These are phyloP conservation scores for Heliconius hermathena DNA, from an alignment of 1,140 invertebrate species.

Conservation along the genomic window DNA sequence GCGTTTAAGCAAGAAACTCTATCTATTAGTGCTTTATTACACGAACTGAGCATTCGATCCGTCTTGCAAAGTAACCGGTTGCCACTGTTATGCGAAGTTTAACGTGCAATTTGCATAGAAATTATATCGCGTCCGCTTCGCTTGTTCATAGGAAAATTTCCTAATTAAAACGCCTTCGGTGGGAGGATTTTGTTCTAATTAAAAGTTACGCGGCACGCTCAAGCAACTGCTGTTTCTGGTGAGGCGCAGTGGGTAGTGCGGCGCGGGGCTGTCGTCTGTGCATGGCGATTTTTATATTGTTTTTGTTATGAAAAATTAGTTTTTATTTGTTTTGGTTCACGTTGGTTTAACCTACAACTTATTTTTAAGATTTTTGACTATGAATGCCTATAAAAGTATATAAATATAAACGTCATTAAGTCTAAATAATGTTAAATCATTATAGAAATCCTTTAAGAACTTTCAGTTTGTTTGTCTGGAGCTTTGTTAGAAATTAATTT, in stretches of 20 bases:
- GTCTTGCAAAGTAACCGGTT: constrained; percentile 33
- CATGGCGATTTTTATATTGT: neutral
- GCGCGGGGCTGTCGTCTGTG: neutral
- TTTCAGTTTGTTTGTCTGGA: constrained; percentile 12
- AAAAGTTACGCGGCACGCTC: constrained; percentile 68
- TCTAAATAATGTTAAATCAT: too few relatives aligned
- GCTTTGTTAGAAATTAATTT: constrained; percentile 37
- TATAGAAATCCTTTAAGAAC: constrained; percentile 12
- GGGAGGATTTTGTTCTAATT: constrained; percentile 77
- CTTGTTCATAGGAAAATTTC: constrained; percentile 78
- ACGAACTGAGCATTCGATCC: constrained; percentile 36
- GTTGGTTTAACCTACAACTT: too few relatives aligned
- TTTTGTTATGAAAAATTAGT: neutral
- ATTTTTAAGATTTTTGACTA: too few relatives aligned
- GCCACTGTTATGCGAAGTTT: constrained; percentile 62
- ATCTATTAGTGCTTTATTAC: constrained; percentile 33
- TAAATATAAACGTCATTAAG: too few relatives aligned
- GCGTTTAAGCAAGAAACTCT: constrained; percentile 25
- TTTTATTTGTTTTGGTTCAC: too few relatives aligned
- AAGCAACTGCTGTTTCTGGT: constrained; percentile 12
- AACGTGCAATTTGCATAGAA: constrained; percentile 79
- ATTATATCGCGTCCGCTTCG: constrained; percentile 71
- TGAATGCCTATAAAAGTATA: too few relatives aligned
- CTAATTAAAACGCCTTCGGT: constrained; percentile 79
- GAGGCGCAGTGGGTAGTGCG: neutral